phyloP scores from a whole-genome alignment of 2,113 vertebrate genomes.

The Macrotus californicus region DNA sequence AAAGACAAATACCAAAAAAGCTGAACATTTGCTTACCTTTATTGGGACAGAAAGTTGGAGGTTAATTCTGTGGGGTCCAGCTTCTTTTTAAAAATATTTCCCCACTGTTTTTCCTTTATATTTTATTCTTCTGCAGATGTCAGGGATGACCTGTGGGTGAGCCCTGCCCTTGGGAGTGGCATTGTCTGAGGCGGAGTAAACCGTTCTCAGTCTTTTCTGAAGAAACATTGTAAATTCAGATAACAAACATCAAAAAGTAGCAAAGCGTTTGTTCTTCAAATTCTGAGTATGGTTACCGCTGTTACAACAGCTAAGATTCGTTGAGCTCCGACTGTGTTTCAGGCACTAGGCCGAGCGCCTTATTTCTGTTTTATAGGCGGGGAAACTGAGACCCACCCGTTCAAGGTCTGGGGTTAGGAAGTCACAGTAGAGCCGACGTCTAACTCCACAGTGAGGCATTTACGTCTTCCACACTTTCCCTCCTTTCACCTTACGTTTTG shows the following conservation, averaged over 20 bases:
- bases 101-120: neutral
- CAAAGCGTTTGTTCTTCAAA: neutral
- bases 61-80: neutral
- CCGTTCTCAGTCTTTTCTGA: neutral
- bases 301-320: neutral
- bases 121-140: neutral
- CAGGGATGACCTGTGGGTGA: neutral
- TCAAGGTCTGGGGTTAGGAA: neutral
- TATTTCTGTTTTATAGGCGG: neutral
- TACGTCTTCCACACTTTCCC: neutral
- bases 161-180: neutral
- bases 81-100: neutral
- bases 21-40: neutral
- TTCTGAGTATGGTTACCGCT: rapidly evolving
- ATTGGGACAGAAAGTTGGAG: neutral
- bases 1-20: neutral
- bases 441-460: neutral
- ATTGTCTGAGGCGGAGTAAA: neutral
- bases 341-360: neutral
- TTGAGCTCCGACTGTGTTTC: rapidly evolving
- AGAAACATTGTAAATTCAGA: neutral
- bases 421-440: neutral
- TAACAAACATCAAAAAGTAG: too few species aligned
- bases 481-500: neutral
- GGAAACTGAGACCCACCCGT: neutral